Evolutionary conservation across 1,140 invertebrate species (phyloP), one percentile per base, ranked within the genome.

Genomic region (Drosophila melanica): DNA sequence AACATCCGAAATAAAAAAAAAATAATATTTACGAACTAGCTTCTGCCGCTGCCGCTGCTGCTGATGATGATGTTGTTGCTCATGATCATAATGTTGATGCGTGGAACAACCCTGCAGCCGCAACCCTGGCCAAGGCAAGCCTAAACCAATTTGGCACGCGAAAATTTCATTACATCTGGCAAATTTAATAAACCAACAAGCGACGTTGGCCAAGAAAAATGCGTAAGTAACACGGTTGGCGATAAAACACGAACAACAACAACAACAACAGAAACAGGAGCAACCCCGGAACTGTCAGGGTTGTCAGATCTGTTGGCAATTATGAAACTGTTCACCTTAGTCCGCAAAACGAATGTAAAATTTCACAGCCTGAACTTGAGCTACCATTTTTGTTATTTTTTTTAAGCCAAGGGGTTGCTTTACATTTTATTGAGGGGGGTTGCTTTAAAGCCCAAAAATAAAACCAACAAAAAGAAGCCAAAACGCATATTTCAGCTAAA

Each of bases 101-200:
- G 58, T 55, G 45, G 45, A 77, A 59, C 75, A 69, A 75, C 75
- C 75, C 75, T 75, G 75, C 42, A 68, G 82, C 79, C 82, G 48
- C 79, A 87, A 65, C 71, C 69, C 72, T 81, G 67, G 76, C 76
- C 71, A 59, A 33, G 45, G 14, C 53, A 54, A 66, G 78, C 77
- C 75, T 86, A 87, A 86, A 81, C 76, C 84, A 87, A 87, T 87
- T 87, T 87, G 65, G 84, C 75, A 77, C 74, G 84, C 84, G 82
- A 82, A 86, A 87, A 87, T 87, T 82, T 66, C 76, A 87, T 87
- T 87, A 87, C 79, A 79, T 84, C 57, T 57, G 64, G 79, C 75
- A 75, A 87, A 87, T 87, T 74, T 89, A 87, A 87, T 87, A 87
- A 87, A 87, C 75, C 82, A 63, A 66, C 63, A 75, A 30, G 11